Base-by-base conservation (phyloP, 2,113 vertebrate species). In the Mystacornis crossleyi region DNA sequence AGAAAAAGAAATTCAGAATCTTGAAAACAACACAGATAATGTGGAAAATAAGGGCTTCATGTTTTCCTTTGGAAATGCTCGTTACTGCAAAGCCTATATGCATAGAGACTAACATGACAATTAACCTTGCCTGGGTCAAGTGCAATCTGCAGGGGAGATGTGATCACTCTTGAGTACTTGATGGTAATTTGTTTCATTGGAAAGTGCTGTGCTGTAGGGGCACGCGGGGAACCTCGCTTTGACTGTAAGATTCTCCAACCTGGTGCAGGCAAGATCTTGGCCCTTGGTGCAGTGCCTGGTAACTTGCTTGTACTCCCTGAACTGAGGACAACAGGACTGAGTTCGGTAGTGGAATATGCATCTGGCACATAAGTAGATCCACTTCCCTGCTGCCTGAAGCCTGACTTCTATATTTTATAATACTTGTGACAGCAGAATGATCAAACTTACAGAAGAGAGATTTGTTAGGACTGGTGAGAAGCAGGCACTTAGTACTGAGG, bases 91-190 rank as follows among this genome's bases (percentile, higher is more conserved):
- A 81, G 36, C 42, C 33, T 62, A 3, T 34, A 23, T 61, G 50
- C 25, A 79, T 25, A 54, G 67, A 73, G 50, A 55, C 34, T 70
- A 54, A 47, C 18, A 14, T 21, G 57, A 51, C 40, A 79, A 87
- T 86, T 94, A 92, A 90, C 81, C 72, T 73, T 88, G 74, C 14
- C 73, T 54, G 29, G 50, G 79, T 95, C 85, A 86, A 94, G 79
- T 45, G 62, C 74, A 88, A 70, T 87, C 73, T 82, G n/a, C 50
- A 75, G 33, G 45, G 82, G 66, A 58, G 87, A 51, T 62, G 48
- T 12, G 81, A 77, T 79, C 33, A 7, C 67, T 94, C 51, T 50
- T 9, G 34, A 86, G 70, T 25, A 28, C 50, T 83, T 77, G 62
- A 42, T 70, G 33, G 31, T 55, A 64, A 90, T 74, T 74, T 21